Evolutionary conservation across 2,113 vertebrate genomes (phyloP), one percentile per base, ranked within the genome.

Genomic region (Irena cyanogastra): DNA sequence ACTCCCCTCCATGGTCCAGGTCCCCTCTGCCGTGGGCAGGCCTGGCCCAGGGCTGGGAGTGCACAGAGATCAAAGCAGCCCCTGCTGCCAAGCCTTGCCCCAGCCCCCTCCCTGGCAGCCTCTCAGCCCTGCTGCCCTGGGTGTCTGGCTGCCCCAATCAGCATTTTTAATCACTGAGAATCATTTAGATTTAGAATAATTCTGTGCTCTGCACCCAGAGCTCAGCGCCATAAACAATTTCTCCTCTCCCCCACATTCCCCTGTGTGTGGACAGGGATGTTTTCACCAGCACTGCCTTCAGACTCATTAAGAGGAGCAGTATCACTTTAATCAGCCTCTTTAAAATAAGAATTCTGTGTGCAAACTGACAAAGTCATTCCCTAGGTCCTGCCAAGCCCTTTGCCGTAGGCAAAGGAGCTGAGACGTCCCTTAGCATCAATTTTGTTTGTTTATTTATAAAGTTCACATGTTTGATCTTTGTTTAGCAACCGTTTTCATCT

Each of bases 401-500:
- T 23, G 95, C 96, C 49, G 3, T 0, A 60, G 96, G 95, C 95
- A 69, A 59, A 96, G 92, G 88, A 79, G 95, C 59, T 72, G 90
- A 96, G 93, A 94, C 71, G 63, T 95, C 96, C 96, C 90, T 96
- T 16, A 90, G 89, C 93, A 91, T 94, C 92, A 91, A 23, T 83
- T 92, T 33, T 96, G 94, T 96, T 97, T 95, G 95, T 96, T 96
- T 94, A 91, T 97, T 95, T 95, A 81, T 88, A 76, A 97, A 93
- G 95, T 95, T 96, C 88, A 90, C 78, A 87, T 59, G 86, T 96
- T 97, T 97, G 95, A 97, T 96, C 96, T 97, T 72, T 83, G 81
- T 96, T 93, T 94, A 95, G 94, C 83, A 89, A 63, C 88, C 31
- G 93, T 90, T 96, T 95, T 97, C 95, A 94, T 96, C 93, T 96